These are phyloP conservation scores for Lucilia cuprina DNA, from an alignment of 1,140 invertebrate genomes.

Conservation along the genomic window DNA sequence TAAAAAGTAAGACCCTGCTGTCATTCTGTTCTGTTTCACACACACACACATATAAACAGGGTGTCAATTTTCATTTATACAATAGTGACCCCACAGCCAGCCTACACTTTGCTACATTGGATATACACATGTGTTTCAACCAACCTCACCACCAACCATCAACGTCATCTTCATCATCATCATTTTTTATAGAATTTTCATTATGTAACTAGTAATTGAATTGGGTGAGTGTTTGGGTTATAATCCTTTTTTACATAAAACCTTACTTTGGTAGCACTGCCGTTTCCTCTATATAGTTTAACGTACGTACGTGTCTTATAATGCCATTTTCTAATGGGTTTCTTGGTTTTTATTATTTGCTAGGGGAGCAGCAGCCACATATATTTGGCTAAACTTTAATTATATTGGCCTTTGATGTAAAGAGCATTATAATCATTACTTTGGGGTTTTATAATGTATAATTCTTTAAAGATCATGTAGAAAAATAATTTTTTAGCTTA, in stretches of 20 bases:
- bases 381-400: background rate
- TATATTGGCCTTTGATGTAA: too few species aligned
- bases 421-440: too few species aligned
- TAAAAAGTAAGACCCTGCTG: background rate
- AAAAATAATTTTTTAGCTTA: too few species aligned
- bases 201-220: constrained; percentile 12
- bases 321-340: background rate
- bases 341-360: background rate
- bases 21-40: background rate
- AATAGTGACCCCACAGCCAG: background rate
- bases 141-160: background rate
- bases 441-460: too few species aligned
- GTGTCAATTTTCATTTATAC: constrained; percentile 10
- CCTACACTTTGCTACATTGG: background rate
- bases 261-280: background rate
- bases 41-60: background rate
- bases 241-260: background rate
- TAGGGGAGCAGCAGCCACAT: background rate
- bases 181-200: background rate
- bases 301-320: background rate
- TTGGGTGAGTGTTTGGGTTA: constrained; percentile 17
- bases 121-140: background rate
- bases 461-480: too few species aligned
- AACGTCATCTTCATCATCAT: background rate
- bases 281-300: background rate